phyloP scores from a whole-genome alignment of 2,888 invertebrate genomes.

The Tetranychus piercei region DNA sequence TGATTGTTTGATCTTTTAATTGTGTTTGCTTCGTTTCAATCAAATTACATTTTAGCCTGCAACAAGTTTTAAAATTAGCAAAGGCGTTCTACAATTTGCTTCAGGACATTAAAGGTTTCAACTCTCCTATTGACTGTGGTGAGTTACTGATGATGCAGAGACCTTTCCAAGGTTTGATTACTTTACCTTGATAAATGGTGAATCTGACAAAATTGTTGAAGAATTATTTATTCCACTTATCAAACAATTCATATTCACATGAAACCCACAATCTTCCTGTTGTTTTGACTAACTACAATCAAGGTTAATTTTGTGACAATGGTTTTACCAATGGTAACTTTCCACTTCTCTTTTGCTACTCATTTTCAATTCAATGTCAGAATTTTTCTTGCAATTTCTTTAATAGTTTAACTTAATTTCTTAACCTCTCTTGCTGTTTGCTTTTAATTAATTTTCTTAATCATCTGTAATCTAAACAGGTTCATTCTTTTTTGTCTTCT shows the following conservation, averaged over 20 bases:
- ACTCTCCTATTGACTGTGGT: no score
- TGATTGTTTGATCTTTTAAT: not conserved
- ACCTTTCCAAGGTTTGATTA: no score
- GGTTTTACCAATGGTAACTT: not conserved
- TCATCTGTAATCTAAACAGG: not conserved
- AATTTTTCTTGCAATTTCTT: not conserved
- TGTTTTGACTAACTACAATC: not conserved
- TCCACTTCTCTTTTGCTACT: not conserved
- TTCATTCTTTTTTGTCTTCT: not conserved
- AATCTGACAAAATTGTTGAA: no score
- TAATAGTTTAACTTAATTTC: not conserved
- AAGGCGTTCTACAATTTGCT: no score
- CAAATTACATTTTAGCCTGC: no score
- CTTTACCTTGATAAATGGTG: no score
- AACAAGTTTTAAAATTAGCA: no score
- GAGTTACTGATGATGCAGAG: no score
- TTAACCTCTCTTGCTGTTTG: not conserved
- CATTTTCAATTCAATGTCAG: not conserved
- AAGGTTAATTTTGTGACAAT: not conserved
- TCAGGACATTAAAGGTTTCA: no score
- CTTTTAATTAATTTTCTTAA: not conserved
- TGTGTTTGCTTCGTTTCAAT: no score
- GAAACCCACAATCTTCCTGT: not conserved
- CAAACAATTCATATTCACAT: not conserved
- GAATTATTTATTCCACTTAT: no score